Evolutionary conservation across 2,888 invertebrate species (phyloP).

Genomic region (Drosophila kambysellisi): DNA sequence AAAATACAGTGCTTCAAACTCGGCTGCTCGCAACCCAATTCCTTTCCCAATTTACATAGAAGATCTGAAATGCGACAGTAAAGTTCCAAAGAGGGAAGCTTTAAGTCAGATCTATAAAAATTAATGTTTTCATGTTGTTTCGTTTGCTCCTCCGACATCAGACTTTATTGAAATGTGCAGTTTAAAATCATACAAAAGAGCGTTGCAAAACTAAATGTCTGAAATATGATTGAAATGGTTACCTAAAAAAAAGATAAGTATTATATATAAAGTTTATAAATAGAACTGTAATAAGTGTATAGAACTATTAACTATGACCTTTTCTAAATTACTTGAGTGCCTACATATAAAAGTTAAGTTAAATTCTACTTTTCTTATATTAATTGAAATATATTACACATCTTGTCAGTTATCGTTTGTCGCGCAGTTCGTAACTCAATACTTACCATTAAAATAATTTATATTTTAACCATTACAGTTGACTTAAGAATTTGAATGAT

Average conservation of each 20-base stretch:
- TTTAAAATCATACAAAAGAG: not conserved
- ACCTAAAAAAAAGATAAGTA: no score
- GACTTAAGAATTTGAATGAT: conserved; percentile 17
- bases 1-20: not conserved
- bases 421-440: not conserved
- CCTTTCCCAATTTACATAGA: not conserved
- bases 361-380: not conserved
- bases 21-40: not conserved
- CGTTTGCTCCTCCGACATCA: conserved; percentile 7
- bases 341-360: not conserved
- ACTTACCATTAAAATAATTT: no score
- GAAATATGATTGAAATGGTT: not conserved
- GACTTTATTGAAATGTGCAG: not conserved
- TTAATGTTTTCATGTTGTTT: not conserved
- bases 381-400: no score
- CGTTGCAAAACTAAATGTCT: not conserved
- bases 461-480: not conserved
- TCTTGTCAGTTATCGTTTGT: not conserved
- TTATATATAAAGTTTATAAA: not conserved
- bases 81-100: not conserved
- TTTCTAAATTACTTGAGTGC: no score
- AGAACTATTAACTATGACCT: not conserved
- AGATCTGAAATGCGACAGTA: not conserved
- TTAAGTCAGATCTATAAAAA: not conserved
- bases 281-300: not conserved